phyloP scores from a whole-genome alignment of 2,888 invertebrate species.

The Spodoptera picta region DNA sequence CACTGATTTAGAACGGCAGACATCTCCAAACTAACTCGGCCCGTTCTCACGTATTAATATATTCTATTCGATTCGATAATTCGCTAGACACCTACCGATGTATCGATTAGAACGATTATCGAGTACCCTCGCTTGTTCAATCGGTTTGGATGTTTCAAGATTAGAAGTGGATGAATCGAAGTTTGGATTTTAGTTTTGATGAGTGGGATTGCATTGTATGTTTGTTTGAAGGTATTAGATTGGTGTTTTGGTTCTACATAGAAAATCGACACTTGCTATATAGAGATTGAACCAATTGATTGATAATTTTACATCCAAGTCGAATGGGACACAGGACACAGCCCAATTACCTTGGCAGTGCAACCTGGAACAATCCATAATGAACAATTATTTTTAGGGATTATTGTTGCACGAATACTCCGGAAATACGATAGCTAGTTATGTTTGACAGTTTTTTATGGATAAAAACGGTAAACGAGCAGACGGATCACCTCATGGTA shows the following conservation, averaged over 20 bases:
- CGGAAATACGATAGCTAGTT: too few species aligned
- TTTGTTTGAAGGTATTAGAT: background rate
- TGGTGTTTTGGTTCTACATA: background rate
- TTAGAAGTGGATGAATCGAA: conserved; percentile 15
- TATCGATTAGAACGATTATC: conserved; percentile 78
- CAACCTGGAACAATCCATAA: too few species aligned
- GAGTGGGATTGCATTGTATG: conserved; percentile 19
- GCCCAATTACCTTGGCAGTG: too few species aligned
- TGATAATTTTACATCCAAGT: too few species aligned
- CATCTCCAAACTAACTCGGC: conserved; percentile 72
- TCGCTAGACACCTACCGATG: conserved; percentile 75
- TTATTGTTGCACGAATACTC: too few species aligned
- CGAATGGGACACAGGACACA: too few species aligned
- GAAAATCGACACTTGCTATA: too few species aligned
- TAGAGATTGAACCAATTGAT: too few species aligned
- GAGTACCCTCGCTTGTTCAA: conserved; percentile 44
- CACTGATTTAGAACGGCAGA: conserved; percentile 85
- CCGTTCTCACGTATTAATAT: conserved; percentile 87
- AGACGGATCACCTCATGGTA: too few species aligned
- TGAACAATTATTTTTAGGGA: too few species aligned
- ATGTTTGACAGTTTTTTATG: too few species aligned
- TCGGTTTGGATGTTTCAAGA: conserved; percentile 42
- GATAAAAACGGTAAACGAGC: too few species aligned
- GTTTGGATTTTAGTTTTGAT: conserved; percentile 24
- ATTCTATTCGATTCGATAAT: conserved; percentile 86